Evolutionary conservation across 2,888 invertebrate genomes (phyloP).

Genomic region (Baronia brevicornis): DNA sequence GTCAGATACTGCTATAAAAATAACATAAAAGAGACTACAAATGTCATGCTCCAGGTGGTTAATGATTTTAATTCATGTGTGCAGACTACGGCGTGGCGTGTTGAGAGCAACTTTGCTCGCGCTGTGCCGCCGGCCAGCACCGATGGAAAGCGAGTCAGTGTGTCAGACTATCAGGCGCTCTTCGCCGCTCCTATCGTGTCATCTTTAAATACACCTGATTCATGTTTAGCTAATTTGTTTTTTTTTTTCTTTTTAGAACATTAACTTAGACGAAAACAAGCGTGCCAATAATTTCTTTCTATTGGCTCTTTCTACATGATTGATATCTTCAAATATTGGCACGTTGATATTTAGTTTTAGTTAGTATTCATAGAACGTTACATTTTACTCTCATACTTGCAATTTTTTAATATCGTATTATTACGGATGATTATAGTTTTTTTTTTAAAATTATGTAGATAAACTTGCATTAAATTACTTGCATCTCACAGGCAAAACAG

Average conservation of each 20-base stretch:
- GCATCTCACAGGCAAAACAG: too few species aligned
- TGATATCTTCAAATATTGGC: too few species aligned
- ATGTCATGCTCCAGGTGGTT: constrained; percentile 12
- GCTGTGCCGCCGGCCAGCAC: constrained; percentile 18
- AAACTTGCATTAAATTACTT: too few species aligned
- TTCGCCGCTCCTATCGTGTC: constrained; percentile 25
- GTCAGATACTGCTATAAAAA: neutral
- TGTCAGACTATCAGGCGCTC: constrained; percentile 46
- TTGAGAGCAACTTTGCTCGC: constrained; percentile 10
- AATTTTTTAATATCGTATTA: too few species aligned
- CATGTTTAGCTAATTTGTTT: constrained; percentile 32
- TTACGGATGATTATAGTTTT: too few species aligned
- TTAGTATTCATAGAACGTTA: too few species aligned
- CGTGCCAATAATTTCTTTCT: too few species aligned
- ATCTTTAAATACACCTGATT: constrained; percentile 38
- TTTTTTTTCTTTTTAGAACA: constrained; percentile 16
- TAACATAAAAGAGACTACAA: neutral
- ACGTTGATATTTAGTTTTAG: too few species aligned
- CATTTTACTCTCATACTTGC: too few species aligned
- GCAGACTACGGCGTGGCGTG: constrained; percentile 19
- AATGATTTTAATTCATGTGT: constrained; percentile 16
- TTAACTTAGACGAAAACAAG: too few species aligned
- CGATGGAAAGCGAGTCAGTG: constrained; percentile 73
- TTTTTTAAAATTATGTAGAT: too few species aligned
- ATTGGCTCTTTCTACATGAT: too few species aligned